Percentiles rank a stretch among this genome's conserved stretches.
Evolutionary conservation across 2,113 vertebrate genomes (phyloP).

Genomic region (Atherinomorus stipes): DNA sequence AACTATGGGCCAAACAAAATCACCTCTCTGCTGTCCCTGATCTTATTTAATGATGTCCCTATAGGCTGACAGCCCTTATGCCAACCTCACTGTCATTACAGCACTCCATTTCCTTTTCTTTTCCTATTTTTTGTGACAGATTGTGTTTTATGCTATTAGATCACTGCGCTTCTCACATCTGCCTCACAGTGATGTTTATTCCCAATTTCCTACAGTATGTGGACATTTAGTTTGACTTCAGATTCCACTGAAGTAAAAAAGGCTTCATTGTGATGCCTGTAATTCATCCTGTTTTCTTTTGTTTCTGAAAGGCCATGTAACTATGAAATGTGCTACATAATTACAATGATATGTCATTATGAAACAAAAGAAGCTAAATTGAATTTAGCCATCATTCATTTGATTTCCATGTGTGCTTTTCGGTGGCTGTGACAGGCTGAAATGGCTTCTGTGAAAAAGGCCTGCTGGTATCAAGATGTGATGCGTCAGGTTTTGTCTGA

Average conservation of each 20-base stretch:
- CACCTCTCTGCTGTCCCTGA: conserved; percentile 44
- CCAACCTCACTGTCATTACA: conserved; percentile 22
- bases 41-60: conserved; percentile 60
- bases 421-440: not conserved
- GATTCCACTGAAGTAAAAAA: conserved; percentile 3
- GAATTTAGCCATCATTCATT: not conserved
- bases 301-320: not conserved
- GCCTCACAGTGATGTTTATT: conserved; percentile 20
- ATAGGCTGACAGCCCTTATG: conserved; percentile 34
- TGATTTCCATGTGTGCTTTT: not conserved
- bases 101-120: not conserved
- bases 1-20: conserved; percentile 53
- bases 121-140: conserved; percentile 12
- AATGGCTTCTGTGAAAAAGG: conserved; percentile 1
- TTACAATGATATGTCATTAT: conserved; percentile 5
- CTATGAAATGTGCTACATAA: not conserved
- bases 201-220: not conserved
- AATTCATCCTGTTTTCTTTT: not conserved
- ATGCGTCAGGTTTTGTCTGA: conserved; percentile 3
- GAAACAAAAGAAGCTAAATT: conserved; percentile 1
- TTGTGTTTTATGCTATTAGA: conserved; percentile 23
- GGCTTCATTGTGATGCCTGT: not conserved
- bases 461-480: not conserved
- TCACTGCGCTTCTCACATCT: conserved; percentile 17
- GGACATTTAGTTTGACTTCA: conserved; percentile 11